Evolutionary conservation across 2,797 vertebrate species (phyloP), one percentile per base, ranked within the genome.

Genomic region (Falco naumanni): DNA sequence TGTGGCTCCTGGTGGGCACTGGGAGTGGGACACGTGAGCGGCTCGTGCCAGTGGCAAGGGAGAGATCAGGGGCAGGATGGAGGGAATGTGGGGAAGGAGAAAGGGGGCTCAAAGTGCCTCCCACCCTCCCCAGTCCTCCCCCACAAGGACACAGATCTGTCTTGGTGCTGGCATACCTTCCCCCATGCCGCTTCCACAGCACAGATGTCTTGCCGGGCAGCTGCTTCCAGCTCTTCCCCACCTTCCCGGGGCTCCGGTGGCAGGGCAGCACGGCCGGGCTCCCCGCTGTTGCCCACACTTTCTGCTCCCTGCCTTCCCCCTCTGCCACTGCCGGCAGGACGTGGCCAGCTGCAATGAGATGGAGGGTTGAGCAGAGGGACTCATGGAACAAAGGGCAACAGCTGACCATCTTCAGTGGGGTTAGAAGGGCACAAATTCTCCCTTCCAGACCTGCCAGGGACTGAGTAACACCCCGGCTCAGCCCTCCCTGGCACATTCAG

Each of bases 211-310:
- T 90, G 48, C 95, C 80, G 28, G 74, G 78, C 50, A 93, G 78
- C 7, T 78, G 75, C 57, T 89, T 87, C 31, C 45, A 45, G 48
- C 28, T 92, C 59, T 64, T 90, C 29, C 20, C 16, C 9, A 1
- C 24, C 81, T 75, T 93, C 61, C 29, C 53, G 31, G 84, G 79
- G n/a, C 53, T 66, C 60, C 96, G 80, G 66, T 80, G 47, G 51
- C 97, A 97, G 26, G 97, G 97, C 71, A 97, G 95, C 66, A 89
- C 2, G 1, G 93, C 92, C 16, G 81, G 69, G 20, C 45, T 84
- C 41, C 97, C 96, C 1, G 45, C 96, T 74, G 53, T 91, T 61
- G 94, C 96, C 97, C 97, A 97, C 12, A 97, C 54, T 51, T 82
- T 93, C 65, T 87, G 76, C 54, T 37, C 65, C 17, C 11, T 29